Base-by-base conservation (phyloP, 2,888 invertebrate genomes). In the Eristalinus sepulchralis region DNA sequence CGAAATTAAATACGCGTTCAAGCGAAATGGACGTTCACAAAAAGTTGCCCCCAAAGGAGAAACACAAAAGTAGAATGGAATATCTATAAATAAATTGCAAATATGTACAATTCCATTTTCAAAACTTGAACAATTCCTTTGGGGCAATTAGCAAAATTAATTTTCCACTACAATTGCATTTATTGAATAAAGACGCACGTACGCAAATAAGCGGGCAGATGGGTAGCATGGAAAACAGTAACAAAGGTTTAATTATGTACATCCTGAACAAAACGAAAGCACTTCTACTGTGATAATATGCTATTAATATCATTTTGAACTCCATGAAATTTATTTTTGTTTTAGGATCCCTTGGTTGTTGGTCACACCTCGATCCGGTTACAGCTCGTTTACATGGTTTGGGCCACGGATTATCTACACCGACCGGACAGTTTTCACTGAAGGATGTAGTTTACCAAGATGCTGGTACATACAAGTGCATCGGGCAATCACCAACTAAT, bases 371-470 rank as follows among this genome's bases (percentile, higher is more conserved):
- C 66, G 93, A 93, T 89, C 92, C 93, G 57, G 93, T 94, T 66
- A 94, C 93, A 67, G 94, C 94, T 39, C 92, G 93, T 59, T 90
- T 94, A 75, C 94, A 94, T 85, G 94, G 94, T 17, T 91, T 94
- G 82, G 94, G 94, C 60, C 94, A 94, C 36, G 94, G 94, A 31
- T 93, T 94, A 88, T 91, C 92, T 20, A 89, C 91, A 82, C 92
- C 93, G 78, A 94, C 95, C 17, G 95, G 95, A 63, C 95, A 95
- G 88, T 94, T 96, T 86, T 94, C 94, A 39, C 92, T 96, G 47
- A 95, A 95, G 89, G 95, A 95, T 89, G 95, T 96, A 78, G 93
- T 96, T 81, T 96, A 96, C 91, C 96, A 96, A 91, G 96, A 96
- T 90, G 96, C 95, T 34, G 96, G 96, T 20, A 95, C 95, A 89